Base-by-base conservation (phyloP, 2,113 vertebrate genomes). In the Butastur rufipennis region DNA sequence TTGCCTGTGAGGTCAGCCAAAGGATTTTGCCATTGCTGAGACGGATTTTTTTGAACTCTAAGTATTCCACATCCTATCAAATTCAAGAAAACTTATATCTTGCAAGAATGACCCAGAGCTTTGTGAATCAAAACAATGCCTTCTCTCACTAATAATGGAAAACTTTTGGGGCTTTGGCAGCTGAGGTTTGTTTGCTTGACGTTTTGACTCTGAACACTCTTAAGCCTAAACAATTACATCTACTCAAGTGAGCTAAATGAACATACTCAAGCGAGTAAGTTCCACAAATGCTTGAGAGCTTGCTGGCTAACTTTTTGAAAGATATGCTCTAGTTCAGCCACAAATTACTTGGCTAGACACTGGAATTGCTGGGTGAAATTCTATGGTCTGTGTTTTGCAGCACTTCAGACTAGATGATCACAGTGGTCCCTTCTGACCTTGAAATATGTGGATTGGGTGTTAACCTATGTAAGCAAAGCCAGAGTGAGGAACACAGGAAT, bases 271-370 rank as follows among this genome's bases (percentile, higher is more conserved):
- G 52, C 7, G 2, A 92, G 43, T 62, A 89, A 89, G 62, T 91
- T 94, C 48, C 61, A 62, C 53, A 93, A 86, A 84, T 38, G 31
- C 59, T 83, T 36, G 62, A 86, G 63, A 86, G 43, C 29, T 92
- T 87, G 52, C 80, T 93, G 96, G 72, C 70, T 94, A 75, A 85
- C 86, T 93, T 94, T 81, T 72, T 0, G 0, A 87, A 97, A 91
- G 81, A 82, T 75, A 84, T 6, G 12, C 70, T 96, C 70, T 58
- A 87, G 70, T 95, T 97, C 92, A 96, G 70, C 86, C 73, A 66
- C 94, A 95, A 87, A 92, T 91, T 94, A 75, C 91, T 93, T 96
- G 96, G 95, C 95, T 80, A 97, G 94, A 96, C 96, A 72, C 58
- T 87, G 93, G 56, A 95, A 93, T 93, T 87, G 48, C 70, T 93